Evolutionary conservation across 2,888 invertebrate species (phyloP).

Genomic region (Nomada goodeniana): DNA sequence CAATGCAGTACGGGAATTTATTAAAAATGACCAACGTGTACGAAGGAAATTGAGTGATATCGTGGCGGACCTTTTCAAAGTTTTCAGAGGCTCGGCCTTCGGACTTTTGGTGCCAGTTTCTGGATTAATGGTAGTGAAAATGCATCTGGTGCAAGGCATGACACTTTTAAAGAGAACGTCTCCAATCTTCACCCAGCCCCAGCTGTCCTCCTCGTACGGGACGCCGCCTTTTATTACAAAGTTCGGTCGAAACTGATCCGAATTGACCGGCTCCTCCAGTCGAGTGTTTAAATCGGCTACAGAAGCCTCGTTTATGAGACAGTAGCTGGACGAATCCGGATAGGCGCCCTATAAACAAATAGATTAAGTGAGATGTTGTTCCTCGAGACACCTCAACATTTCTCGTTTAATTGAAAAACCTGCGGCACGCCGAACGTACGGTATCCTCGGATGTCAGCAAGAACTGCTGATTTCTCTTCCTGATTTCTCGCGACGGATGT

Average conservation of each 20-base stretch:
- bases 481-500: conserved; percentile 78
- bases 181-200: conserved; percentile 90
- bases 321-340: conserved; percentile 89
- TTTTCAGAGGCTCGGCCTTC: conserved; percentile 88
- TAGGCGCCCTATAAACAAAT: conserved; percentile 86
- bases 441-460: conserved; percentile 73
- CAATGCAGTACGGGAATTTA: too few relatives aligned
- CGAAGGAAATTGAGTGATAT: neutral
- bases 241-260: conserved; percentile 89
- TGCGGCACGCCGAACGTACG: conserved; percentile 65
- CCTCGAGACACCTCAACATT: too few relatives aligned
- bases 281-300: conserved; percentile 88
- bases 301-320: conserved; percentile 89
- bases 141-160: conserved; percentile 89
- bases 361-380: neutral
- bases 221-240: conserved; percentile 87
- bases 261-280: conserved; percentile 85
- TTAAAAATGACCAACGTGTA: neutral
- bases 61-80: conserved; percentile 86
- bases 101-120: conserved; percentile 87
- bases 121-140: conserved; percentile 90
- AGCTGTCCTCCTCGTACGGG: conserved; percentile 89
- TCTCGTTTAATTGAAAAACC: neutral
- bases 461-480: conserved; percentile 78
- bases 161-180: conserved; percentile 87